Conservation (phyloP, 2,797 vertebrate genomes). For the Hapalemur alaotrensis region DNA sequence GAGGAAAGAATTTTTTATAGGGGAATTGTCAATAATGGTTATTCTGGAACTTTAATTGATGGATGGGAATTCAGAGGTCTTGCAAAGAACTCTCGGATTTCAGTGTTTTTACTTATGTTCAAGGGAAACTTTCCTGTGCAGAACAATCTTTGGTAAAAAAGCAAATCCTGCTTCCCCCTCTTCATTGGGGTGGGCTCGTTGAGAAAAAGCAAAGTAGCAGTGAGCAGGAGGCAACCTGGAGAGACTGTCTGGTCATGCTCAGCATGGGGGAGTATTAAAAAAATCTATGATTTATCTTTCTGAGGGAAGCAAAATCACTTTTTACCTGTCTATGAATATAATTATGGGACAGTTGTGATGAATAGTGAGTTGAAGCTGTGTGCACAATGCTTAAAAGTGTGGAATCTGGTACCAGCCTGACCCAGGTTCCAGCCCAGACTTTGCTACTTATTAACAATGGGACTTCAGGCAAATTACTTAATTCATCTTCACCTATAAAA, state of each 20-base stretch:
- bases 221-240: background rate
- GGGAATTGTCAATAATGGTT: background rate
- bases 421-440: background rate
- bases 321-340: background rate
- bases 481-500: background rate
- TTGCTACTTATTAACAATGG: background rate
- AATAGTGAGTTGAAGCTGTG: background rate
- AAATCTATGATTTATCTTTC: background rate
- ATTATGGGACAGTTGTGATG: background rate
- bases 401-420: background rate
- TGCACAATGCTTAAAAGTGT: background rate
- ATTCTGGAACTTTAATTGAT: background rate
- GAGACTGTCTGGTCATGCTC: background rate
- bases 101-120: background rate
- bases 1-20: background rate
- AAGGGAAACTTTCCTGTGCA: background rate
- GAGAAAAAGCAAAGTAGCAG: background rate
- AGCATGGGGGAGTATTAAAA: background rate
- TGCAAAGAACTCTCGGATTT: background rate
- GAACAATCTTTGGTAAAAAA: background rate
- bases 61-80: background rate
- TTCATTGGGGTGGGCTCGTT: background rate
- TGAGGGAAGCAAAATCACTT: background rate
- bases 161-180: background rate
- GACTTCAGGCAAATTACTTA: slow-evolving; percentile 18